A percentile compares a stretch with the other conserved stretches of the same genome.
Evolutionary conservation across 1,140 invertebrate species (phyloP).

Genomic region (Drosophila bocki): DNA sequence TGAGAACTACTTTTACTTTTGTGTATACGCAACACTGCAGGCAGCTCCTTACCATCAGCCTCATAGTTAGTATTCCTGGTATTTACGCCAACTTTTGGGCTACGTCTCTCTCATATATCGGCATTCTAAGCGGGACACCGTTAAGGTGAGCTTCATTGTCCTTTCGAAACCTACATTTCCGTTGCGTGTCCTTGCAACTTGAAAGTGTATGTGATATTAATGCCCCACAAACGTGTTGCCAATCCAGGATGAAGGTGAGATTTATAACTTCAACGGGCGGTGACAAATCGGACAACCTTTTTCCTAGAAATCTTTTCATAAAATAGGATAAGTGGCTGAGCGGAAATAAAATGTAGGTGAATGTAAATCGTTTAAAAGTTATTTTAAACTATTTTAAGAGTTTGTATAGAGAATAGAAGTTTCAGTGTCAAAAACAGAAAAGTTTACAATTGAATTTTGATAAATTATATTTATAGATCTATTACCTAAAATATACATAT

Average conservation of each 20-base stretch:
- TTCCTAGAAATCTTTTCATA: not conserved
- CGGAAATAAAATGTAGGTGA: not conserved
- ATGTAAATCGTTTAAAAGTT: not conserved
- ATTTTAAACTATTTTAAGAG: not conserved
- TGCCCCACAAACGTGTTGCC: conserved; percentile 11
- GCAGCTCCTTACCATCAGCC: conserved; percentile 19
- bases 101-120: conserved; percentile 43
- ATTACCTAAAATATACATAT: too few species aligned
- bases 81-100: conserved; percentile 30
- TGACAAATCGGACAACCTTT: conserved; percentile 5
- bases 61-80: conserved; percentile 3
- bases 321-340: not conserved
- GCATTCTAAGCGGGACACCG: conserved; percentile 52
- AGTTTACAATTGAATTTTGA: too few species aligned
- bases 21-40: conserved; percentile 70
- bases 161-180: conserved; percentile 41
- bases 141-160: conserved; percentile 30
- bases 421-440: too few species aligned
- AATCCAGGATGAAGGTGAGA: conserved; percentile 3
- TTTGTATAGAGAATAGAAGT: not conserved
- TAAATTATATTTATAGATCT: too few species aligned
- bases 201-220: conserved; percentile 22
- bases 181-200: conserved; percentile 53
- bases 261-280: not conserved
- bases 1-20: conserved; percentile 80